Percentiles rank a stretch among this genome's conserved stretches.
Conservation (phyloP, 2,797 vertebrate genomes). For the Oryzias sinensis region DNA sequence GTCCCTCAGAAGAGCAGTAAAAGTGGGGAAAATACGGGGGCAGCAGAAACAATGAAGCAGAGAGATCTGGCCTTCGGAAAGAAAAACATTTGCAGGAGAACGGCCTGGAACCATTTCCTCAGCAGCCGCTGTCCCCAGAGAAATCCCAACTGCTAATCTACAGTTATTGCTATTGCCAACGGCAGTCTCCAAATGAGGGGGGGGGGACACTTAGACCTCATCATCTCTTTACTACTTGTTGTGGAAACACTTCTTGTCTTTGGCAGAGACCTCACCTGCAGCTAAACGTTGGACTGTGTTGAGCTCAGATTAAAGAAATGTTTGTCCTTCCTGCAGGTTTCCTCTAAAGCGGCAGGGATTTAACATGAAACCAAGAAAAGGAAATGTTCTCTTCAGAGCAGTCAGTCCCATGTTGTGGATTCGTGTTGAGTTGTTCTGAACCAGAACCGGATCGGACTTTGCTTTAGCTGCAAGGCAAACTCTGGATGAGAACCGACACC, state of each 20-base stretch:
- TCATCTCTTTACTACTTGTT: constrained; percentile 50
- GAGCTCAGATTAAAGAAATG: neutral
- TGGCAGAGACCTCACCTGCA: constrained; percentile 6
- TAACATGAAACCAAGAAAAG: too few species aligned
- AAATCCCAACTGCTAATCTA: constrained; percentile 82
- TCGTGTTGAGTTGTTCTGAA: too few species aligned
- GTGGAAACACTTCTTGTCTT: constrained; percentile 49
- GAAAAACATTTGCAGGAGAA: constrained; percentile 78
- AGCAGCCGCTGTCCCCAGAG: constrained; percentile 73
- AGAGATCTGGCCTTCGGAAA: constrained; percentile 79
- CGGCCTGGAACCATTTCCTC: constrained; percentile 73
- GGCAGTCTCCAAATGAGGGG: constrained; percentile 81
- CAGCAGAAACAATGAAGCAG: constrained; percentile 75
- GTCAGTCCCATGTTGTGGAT: too few species aligned
- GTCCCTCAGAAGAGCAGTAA: constrained; percentile 85
- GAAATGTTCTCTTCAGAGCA: too few species aligned
- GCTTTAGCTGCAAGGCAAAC: too few species aligned
- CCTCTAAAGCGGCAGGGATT: too few species aligned
- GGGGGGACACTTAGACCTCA: constrained; percentile 70
- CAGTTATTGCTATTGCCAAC: constrained; percentile 82
- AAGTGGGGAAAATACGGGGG: constrained; percentile 70
- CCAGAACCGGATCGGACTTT: too few species aligned
- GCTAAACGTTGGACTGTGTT: neutral
- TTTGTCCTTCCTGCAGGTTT: constrained; percentile 7
- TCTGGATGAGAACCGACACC: too few species aligned